Conservation (phyloP, 2,888 invertebrate species). For the Syrphus vitripennis region DNA sequence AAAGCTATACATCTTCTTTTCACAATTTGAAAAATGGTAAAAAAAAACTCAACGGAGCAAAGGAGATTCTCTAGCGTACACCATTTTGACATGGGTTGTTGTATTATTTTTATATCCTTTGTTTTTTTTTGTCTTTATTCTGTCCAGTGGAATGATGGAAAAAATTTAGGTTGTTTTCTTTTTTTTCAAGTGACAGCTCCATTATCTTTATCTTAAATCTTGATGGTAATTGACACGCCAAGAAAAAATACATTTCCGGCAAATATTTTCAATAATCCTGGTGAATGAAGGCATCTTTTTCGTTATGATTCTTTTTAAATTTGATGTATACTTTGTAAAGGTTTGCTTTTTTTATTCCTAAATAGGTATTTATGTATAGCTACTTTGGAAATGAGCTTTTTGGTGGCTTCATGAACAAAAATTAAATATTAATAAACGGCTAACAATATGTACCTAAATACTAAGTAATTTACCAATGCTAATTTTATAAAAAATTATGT, state of each 20-base stretch:
- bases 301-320: not conserved
- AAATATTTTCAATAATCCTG: constrained; percentile 39
- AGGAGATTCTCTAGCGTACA: constrained; percentile 33
- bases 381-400: too few species aligned
- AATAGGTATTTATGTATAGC: too few species aligned
- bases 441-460: too few species aligned
- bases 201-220: constrained; percentile 45
- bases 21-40: constrained; percentile 52
- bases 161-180: constrained; percentile 16
- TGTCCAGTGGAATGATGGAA: constrained; percentile 12
- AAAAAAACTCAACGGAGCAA: constrained; percentile 14
- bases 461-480: too few species aligned
- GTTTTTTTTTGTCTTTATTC: not conserved
- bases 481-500: too few species aligned
- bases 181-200: constrained; percentile 30
- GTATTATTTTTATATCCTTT: not conserved
- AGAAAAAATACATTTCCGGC: constrained; percentile 21
- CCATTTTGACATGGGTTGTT: constrained; percentile 61
- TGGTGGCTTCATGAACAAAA: too few species aligned
- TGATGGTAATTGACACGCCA: constrained; percentile 61
- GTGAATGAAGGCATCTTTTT: not conserved
- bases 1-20: constrained; percentile 70
- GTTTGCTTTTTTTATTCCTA: too few species aligned
- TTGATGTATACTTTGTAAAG: constrained; percentile 41
- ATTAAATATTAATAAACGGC: too few species aligned